These are phyloP conservation scores for Drosophila paramelanica DNA, from an alignment of 2,888 invertebrate genomes.

Conservation along the genomic window DNA sequence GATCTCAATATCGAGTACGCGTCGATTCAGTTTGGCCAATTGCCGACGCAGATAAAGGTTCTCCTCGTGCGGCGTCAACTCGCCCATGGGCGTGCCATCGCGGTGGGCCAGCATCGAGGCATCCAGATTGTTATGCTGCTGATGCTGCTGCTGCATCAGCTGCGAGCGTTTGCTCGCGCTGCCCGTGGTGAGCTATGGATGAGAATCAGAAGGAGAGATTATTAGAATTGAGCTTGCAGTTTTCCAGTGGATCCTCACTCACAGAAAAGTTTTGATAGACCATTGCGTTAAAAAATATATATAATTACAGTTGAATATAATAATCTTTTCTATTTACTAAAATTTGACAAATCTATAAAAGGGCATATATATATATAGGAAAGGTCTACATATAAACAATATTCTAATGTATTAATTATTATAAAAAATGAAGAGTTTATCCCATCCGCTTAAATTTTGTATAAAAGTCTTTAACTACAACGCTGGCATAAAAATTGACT, in stretches of 20 bases:
- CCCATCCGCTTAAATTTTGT: too few relatives aligned
- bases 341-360: conserved; percentile 28
- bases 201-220: background rate
- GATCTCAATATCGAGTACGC: conserved; percentile 94
- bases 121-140: conserved; percentile 76
- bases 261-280: conserved; percentile 47
- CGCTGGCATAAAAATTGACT: too few relatives aligned
- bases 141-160: conserved; percentile 52
- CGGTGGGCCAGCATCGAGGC: conserved; percentile 84
- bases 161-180: conserved; percentile 81
- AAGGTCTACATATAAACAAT: too few relatives aligned
- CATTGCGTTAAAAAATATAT: conserved; percentile 30
- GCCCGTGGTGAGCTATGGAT: conserved; percentile 77
- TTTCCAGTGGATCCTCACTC: conserved; percentile 1
- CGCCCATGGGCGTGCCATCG: conserved; percentile 89
- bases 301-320: background rate
- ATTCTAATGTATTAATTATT: too few relatives aligned
- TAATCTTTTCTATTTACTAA: background rate
- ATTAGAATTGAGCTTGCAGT: background rate
- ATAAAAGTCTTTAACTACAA: too few relatives aligned
- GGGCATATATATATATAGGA: background rate
- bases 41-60: conserved; percentile 93
- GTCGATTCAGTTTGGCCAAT: conserved; percentile 93
- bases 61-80: conserved; percentile 91
- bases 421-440: too few relatives aligned